Evolutionary conservation across 1,140 invertebrate genomes (phyloP), one percentile per base, ranked within the genome.

Genomic region (Steinernema feltiae): DNA sequence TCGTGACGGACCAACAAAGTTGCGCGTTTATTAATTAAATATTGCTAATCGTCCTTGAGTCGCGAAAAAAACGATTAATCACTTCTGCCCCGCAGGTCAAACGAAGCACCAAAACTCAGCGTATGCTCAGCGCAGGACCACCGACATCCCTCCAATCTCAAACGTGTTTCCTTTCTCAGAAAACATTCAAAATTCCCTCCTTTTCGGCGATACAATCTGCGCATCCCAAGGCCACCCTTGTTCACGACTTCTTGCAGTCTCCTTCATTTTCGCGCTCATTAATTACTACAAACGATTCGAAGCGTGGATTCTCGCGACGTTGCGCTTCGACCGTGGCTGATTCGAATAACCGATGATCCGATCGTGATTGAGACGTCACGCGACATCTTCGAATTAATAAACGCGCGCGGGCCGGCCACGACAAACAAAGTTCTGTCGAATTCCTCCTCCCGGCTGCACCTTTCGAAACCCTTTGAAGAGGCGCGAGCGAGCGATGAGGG

Each of bases 21-120:
- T 7, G 53, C n/a, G n/a, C 53, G 53, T 27, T 63, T 63, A 63
- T 63, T 63, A 63, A 27, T 41, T 27, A 63, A 15, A 21, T 27
- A 63, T 63, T 63, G 53, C 24, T 63, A 63, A 63, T 63, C 53
- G 53, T 15, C 53, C 53, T 63, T 63, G 53, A 63, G 53, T 18
- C 53, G 53, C 53, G 12, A 3, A 7, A n/a, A 7, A 3, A 63
- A 12, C 53, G 53, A 63, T 63, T 27, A 7, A 63, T 63, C 53
- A 63, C 53, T 27, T 63, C 24, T 21, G 7, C 7, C 24, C 53
- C 24, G 2, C 24, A 27, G 53, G 53, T 63, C 53, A 63, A 27
- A n/a, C 53, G 24, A 41, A 7, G 35, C 35, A 18, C 7, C 53
- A 63, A 27, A 63, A 63, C 7, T 12, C 53, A 7, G 2, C 7